Evolutionary conservation across 2,888 invertebrate genomes (phyloP), one percentile per base, ranked within the genome.

Genomic region (Sphaeridia pumilis): DNA sequence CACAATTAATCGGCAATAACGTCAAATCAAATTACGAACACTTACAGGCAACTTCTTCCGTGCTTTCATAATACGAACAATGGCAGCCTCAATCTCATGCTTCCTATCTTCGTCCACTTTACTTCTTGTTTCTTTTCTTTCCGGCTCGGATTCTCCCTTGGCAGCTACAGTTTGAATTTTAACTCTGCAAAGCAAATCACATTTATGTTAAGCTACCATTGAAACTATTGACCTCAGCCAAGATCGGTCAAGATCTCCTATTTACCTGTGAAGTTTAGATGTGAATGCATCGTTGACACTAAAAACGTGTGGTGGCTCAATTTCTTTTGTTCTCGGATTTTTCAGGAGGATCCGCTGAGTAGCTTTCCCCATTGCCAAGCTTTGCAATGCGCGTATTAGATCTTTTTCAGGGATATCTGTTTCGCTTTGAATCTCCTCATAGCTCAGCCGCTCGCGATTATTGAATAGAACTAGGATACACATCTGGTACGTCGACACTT

Each of bases 21-120:
- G n/a, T n/a, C n/a, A n/a, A n/a, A n/a, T n/a, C n/a, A n/a, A n/a
- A n/a, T n/a, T n/a, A n/a, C n/a, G n/a, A n/a, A n/a, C 20, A 59
- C 76, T 69, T 72, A 85, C 84, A 71, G 86, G 80, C 82, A 97
- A 84, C 68, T 85, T 83, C 78, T 95, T 94, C 63, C 97, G 78
- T 46, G 93, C 88, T 74, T 98, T 98, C 98, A 98, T 98, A 70
- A 98, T 95, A 70, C 94, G 81, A 60, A 98, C 97, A 70, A 98
- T 94, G 59, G 97, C 97, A 46, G 97, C 97, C 75, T 98, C 98
- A 66, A 98, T 97, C 76, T 97, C 97, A 73, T 97, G 95, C 72
- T 97, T 97, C 65, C 97, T 81, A 74, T 98, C 97, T 72, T 98
- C 97, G 70, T 98, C 97, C 45, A 94, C 93, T 74, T 95, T 97